Evolutionary conservation across 2,113 vertebrate species (phyloP).

Genomic region (Pelusios castaneus): DNA sequence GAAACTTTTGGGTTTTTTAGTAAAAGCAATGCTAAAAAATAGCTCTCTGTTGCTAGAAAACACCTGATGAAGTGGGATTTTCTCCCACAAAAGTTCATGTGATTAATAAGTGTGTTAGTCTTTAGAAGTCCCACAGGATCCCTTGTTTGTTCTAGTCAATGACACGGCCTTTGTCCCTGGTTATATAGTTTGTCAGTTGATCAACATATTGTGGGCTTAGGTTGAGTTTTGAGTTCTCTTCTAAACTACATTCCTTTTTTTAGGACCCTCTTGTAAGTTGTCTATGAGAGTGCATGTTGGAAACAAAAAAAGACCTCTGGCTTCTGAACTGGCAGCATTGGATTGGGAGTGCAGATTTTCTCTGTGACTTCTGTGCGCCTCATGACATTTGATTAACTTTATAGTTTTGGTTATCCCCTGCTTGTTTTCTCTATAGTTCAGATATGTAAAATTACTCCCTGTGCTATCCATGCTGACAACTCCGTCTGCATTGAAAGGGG

Average conservation of each 20-base stretch:
- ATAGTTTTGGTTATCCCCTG: accelerated
- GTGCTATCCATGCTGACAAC: accelerated
- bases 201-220: background rate
- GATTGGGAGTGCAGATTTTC: background rate
- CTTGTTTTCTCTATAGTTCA: background rate
- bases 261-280: background rate
- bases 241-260: background rate
- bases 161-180: background rate
- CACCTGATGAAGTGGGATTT: too few species aligned
- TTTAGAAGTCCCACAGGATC: too few species aligned
- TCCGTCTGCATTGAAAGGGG: accelerated
- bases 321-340: background rate
- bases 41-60: background rate
- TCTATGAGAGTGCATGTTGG: background rate
- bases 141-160: too few species aligned
- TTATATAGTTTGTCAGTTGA: background rate
- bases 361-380: background rate
- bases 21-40: background rate
- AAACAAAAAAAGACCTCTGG: background rate
- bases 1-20: background rate
- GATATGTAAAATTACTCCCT: background rate
- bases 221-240: background rate
- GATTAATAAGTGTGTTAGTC: too few species aligned
- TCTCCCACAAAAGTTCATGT: too few species aligned
- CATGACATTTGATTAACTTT: background rate